Percentiles rank a stretch among this genome's conserved stretches.
These are phyloP conservation scores for Rynchops niger DNA, from an alignment of 2,113 vertebrate genomes.

Conservation along the genomic window DNA sequence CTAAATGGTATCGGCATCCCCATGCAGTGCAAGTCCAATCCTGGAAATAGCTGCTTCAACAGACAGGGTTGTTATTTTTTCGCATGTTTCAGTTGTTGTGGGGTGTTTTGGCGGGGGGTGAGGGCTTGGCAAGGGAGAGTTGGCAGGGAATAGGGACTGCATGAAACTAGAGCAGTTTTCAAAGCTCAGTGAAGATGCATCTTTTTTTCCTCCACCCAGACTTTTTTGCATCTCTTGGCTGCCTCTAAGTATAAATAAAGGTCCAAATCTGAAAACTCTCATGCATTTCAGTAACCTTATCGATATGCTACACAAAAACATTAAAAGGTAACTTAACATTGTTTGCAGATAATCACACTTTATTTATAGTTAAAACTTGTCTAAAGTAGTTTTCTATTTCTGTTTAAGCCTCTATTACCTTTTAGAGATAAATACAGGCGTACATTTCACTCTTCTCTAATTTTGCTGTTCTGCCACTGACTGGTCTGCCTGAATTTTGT, in stretches of 20 bases:
- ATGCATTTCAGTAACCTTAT: not conserved
- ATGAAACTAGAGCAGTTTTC: not conserved
- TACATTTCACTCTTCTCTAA: not conserved
- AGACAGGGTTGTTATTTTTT: not conserved
- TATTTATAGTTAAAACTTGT: not conserved
- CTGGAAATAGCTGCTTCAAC: not conserved
- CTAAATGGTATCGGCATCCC: accelerated
- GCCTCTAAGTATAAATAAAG: not conserved
- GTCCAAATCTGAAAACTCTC: not conserved
- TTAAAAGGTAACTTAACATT: not conserved
- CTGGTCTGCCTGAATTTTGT: not conserved
- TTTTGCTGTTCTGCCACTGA: not conserved
- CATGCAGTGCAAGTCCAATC: not conserved
- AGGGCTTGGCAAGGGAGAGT: not conserved
- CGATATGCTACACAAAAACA: not conserved
- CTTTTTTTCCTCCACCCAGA: not conserved
- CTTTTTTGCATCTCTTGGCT: not conserved
- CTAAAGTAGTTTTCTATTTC: not conserved
- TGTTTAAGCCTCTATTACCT: not conserved
- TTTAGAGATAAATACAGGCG: not conserved
- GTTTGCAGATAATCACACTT: not conserved
- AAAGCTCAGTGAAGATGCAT: not conserved
- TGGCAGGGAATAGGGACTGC: not conserved
- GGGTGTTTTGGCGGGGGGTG: too few species aligned
- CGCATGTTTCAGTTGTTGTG: not conserved